Conservation (phyloP, 2,113 vertebrate genomes). For the Bufo gargarizans region DNA sequence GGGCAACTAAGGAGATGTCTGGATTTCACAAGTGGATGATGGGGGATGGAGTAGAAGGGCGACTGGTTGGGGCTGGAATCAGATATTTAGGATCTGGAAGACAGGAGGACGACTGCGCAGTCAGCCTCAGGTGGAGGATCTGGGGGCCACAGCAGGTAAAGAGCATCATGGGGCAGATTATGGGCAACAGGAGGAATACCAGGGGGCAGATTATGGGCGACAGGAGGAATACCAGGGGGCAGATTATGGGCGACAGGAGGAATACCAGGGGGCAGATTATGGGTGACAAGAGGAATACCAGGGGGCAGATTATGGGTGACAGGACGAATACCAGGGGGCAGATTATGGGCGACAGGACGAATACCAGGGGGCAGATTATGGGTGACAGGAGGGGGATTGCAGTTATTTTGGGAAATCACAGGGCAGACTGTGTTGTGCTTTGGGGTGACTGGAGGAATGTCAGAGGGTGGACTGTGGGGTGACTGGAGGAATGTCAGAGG, state of each 20-base stretch:
- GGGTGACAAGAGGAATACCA: not conserved
- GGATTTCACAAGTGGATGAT: too few relatives aligned
- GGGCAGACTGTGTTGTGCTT: too few relatives aligned
- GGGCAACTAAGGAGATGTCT: too few relatives aligned
- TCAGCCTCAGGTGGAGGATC: not conserved
- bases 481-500: not conserved
- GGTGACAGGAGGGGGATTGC: not conserved
- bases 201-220: too few relatives aligned
- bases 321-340: not conserved
- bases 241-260: not conserved
- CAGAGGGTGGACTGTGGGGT: not conserved
- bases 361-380: not conserved
- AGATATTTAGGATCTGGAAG: too few relatives aligned
- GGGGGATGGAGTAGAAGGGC: too few relatives aligned
- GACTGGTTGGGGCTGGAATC: too few relatives aligned
- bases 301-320: not conserved
- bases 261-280: not conserved
- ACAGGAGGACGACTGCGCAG: too few relatives aligned
- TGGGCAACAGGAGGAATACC: too few relatives aligned
- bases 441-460: not conserved
- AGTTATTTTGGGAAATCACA: too few relatives aligned
- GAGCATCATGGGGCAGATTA: not conserved
- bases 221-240: not conserved
- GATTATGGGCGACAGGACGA: too few relatives aligned
- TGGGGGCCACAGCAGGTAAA: too few relatives aligned